Evolutionary conservation across 2,888 invertebrate genomes (phyloP), one percentile per base, ranked within the genome.

Genomic region (Drosophila multiciliata): DNA sequence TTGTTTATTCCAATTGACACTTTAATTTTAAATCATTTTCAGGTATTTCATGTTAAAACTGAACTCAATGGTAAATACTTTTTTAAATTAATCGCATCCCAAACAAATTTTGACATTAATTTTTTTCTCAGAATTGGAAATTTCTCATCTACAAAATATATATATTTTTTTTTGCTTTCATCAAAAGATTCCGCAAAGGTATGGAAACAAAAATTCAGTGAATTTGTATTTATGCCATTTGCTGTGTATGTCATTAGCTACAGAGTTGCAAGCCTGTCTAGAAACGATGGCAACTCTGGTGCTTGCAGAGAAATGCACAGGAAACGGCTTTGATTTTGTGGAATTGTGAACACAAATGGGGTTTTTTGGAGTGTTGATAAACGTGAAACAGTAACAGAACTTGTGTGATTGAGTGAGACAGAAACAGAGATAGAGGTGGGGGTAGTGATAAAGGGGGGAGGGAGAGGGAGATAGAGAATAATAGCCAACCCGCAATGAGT

Each of bases 401-500:
- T 15, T 45, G 54, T 66, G 38, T 52, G 48, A 49, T 54, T 36
- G 35, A 69, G 33, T 57, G 23, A 42, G 26, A 45, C 1, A 48
- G 38, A 45, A 32, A 63, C 12, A 45, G 20, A 53, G 20, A 53
- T 2, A 45, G 33, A 38, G 32, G 59, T 42, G n/a, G 49, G 42
- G 11, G 60, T 40, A 33, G 48, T 57, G 54, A 11, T 29, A 35
- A 32, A 59, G 40, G 33, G 40, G 33, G 59, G 23, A 33, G 15
- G 54, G 36, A 38, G 17, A 11, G 54, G 33, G 54, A 65, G 72
- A 82, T 71, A 78, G 82, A 86, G 77, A 91, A 85, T 78, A 84
- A 90, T 90, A 91, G 91, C 93, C 91, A 69, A 98, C 97, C 81
- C 98, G 95, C 74, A 98, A 94, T 53, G 97, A 97, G 93, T 98